Base-by-base conservation (phyloP, 2,113 vertebrate genomes). In the Tor tambroides region DNA sequence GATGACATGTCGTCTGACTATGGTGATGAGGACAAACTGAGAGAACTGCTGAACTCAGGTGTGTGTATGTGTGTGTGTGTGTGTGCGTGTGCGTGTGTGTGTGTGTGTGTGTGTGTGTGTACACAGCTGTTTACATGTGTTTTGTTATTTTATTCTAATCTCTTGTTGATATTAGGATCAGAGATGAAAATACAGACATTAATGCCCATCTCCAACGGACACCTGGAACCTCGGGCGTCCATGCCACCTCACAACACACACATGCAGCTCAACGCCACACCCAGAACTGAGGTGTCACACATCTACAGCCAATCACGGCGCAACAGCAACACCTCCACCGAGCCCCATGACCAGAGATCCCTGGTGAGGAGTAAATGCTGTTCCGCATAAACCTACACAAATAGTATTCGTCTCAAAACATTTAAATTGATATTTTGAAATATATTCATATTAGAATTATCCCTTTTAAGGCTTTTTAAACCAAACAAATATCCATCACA, bases 121-220 rank as follows among this genome's bases (percentile, higher is more conserved):
- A n/a, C 38, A 74, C n/a, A 28, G 17, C 61, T 38, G 4, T 59
- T 30, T 80, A 80, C 83, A 61, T 56, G 71, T 85, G n/a, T 83
- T 69, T 74, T 67, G 6, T 71, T 9, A 15, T 38, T 26, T 81
- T 63, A 41, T 51, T 7, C 51, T 72, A 30, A 72, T 46, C n/a
- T 30, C 10, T 80, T 49, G n/a, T 83, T 15, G 26, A 28, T 32
- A 41, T 54, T 51, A 88, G 89, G 84, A 54, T 67, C 93, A 96
- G 98, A 99, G 89, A 92, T 98, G 87, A 99, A 99, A 94, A 95
- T 97, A 94, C 97, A 96, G 87, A 95, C 97, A 0, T 95, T 98
- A 89, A 96, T 97, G 0, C 91, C 96, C 91, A 96, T 96, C 26
- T 97, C 97, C 11, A 99, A 99, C 0, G 98, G 98, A 54, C 97